Evolutionary conservation across 1,140 invertebrate genomes (phyloP), one percentile per base, ranked within the genome.

Genomic region (Reticulitermes speratus): DNA sequence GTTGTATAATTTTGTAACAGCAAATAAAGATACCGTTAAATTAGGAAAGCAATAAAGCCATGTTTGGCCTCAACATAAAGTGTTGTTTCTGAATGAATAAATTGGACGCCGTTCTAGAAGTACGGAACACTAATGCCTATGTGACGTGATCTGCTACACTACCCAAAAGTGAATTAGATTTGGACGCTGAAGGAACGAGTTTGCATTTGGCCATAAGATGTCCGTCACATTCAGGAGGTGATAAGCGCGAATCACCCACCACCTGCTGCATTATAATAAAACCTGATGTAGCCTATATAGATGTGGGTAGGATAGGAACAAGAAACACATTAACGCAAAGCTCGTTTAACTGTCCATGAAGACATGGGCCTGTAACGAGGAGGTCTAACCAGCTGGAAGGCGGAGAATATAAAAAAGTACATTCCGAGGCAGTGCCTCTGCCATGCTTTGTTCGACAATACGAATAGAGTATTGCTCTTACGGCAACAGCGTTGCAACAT

Each of bases 211-310:
- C 52, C 52, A 55, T 55, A 55, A 1, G 52, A 55, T 16, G 19
- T 55, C 19, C 52, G 1, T 55, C 19, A 16, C 52, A 16, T 55
- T 1, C 14, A 21, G 59, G n/a, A 75, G 65, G 25, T 2, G 52
- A 19, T 55, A 75, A 8, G n/a, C 16, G 65, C 65, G 65, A 75
- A 30, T n/a, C 65, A 30, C 59, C 59, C 21, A 65, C 65, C 65
- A 75, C n/a, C 65, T 75, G 65, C 65, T 30, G n/a, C n/a, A 75
- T 75, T 30, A 75, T 75, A 75, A 75, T 75, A 75, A 55, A 55
- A 55, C 52, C 19, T 5, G 52, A 55, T 16, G 52, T 55, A 21
- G 45, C 9, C 7, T 48, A 5, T 21, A 16, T 55, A 55, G 19
- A 21, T 16, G 52, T 55, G 52, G 52, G 52, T 16, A 55, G 52